Conservation (phyloP, 2,888 invertebrate species). For the Nomada ferruginata region DNA sequence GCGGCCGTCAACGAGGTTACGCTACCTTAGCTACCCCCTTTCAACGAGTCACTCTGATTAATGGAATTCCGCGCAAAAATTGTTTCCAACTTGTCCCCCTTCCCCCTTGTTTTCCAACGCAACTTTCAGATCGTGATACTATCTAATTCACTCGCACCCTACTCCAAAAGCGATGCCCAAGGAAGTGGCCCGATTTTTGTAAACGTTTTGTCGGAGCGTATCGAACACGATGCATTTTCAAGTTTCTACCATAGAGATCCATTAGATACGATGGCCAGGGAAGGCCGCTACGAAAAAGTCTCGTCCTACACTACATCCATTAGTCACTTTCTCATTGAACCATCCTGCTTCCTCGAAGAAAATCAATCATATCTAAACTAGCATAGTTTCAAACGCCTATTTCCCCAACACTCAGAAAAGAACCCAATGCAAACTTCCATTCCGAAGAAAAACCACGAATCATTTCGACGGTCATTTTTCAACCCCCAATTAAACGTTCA, state of each 20-base stretch:
- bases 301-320: background rate
- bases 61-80: constrained; percentile 58
- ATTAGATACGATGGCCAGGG: constrained; percentile 17
- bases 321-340: constrained; percentile 26
- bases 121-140: constrained; percentile 29
- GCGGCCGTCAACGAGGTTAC: constrained; percentile 43
- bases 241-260: constrained; percentile 2
- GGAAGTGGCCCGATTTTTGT: background rate
- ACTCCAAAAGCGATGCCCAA: background rate
- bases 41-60: constrained; percentile 60
- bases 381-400: background rate
- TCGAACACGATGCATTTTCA: too few species aligned
- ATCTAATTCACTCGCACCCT: background rate
- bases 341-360: background rate
- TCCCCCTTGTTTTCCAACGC: constrained; percentile 23
- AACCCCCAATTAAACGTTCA: too few species aligned
- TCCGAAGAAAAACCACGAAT: too few species aligned
- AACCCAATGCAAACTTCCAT: background rate
- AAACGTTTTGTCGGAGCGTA: background rate
- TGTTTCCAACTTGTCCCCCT: constrained; percentile 31
- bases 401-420: background rate
- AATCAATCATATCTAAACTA: constrained; percentile 13
- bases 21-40: constrained; percentile 45
- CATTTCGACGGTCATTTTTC: too few species aligned
- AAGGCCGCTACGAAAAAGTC: constrained; percentile 12